These are phyloP conservation scores for Ptilorrhoa leucosticta DNA, from an alignment of 2,113 vertebrate genomes.

Conservation along the genomic window DNA sequence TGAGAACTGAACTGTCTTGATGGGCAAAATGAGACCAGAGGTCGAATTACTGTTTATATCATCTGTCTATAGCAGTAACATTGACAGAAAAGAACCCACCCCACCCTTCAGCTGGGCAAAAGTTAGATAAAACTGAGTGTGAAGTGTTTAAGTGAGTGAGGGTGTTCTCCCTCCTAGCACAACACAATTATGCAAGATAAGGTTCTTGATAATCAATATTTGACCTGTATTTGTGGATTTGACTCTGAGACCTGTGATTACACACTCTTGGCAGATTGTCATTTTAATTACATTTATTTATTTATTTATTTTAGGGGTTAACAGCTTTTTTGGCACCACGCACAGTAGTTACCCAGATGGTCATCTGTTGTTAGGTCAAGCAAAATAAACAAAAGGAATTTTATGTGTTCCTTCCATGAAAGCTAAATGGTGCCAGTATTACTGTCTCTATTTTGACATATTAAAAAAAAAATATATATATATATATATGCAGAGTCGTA, in stretches of 20 bases:
- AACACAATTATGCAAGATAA: background rate
- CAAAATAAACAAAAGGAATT: constrained; percentile 39
- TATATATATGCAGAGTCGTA: background rate
- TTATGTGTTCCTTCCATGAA: background rate
- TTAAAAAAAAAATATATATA: background rate
- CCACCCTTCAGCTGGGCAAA: background rate
- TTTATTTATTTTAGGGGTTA: constrained; percentile 46
- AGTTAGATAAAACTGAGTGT: background rate
- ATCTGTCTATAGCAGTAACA: background rate
- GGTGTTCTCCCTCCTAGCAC: background rate
- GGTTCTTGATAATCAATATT: background rate
- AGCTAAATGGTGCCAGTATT: background rate
- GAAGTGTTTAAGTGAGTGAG: background rate
- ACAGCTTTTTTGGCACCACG: background rate
- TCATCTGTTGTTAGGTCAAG: constrained; percentile 34
- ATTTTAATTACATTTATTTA: constrained; percentile 55
- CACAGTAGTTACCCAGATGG: constrained; percentile 29
- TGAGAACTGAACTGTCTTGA: background rate
- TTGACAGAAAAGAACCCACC: background rate
- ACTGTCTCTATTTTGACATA: background rate
- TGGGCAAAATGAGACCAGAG: background rate
- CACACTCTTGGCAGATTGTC: background rate
- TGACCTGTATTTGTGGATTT: background rate
- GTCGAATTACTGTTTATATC: background rate
- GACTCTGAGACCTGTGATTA: background rate